A percentile compares a stretch with the other conserved stretches of the same genome.
Conservation (phyloP, 1,140 invertebrate species). For the Neodiprion virginianus region DNA sequence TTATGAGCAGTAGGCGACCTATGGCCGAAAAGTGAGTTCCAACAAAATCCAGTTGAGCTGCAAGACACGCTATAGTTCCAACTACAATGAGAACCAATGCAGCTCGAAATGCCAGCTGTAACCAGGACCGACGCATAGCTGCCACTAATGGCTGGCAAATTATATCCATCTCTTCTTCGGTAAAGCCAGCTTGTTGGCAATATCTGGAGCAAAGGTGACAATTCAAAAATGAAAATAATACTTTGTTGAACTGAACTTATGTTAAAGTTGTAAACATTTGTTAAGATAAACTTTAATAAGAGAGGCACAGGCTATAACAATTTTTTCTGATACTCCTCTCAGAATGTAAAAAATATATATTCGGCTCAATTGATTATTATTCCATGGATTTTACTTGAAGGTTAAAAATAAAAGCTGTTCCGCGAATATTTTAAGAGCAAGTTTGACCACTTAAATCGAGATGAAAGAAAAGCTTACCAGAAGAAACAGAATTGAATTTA, state of each 20-base stretch:
- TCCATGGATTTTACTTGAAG: no score
- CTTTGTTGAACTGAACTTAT: not conserved
- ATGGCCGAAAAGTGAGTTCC: conserved; percentile 68
- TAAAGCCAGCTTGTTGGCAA: conserved; percentile 72
- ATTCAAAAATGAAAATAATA: conserved; percentile 6
- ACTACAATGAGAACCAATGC: conserved; percentile 57
- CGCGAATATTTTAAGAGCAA: no score
- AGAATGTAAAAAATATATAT: not conserved
- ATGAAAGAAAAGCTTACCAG: no score
- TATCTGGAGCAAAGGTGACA: conserved; percentile 61
- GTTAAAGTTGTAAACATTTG: no score
- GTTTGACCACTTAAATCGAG: no score
- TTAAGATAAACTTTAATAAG: not conserved
- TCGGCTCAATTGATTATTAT: no score
- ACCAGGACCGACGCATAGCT: conserved; percentile 66
- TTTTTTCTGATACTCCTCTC: not conserved
- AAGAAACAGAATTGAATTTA: no score
- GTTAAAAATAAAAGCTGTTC: no score
- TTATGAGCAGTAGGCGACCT: conserved; percentile 69
- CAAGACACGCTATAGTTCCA: conserved; percentile 57
- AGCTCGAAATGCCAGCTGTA: conserved; percentile 64
- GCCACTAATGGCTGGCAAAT: conserved; percentile 70
- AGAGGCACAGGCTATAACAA: not conserved
- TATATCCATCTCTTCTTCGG: conserved; percentile 71
- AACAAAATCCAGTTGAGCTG: conserved; percentile 58